Evolutionary conservation across 2,113 vertebrate genomes (phyloP).

Genomic region (Thamnaconus septentrionalis): DNA sequence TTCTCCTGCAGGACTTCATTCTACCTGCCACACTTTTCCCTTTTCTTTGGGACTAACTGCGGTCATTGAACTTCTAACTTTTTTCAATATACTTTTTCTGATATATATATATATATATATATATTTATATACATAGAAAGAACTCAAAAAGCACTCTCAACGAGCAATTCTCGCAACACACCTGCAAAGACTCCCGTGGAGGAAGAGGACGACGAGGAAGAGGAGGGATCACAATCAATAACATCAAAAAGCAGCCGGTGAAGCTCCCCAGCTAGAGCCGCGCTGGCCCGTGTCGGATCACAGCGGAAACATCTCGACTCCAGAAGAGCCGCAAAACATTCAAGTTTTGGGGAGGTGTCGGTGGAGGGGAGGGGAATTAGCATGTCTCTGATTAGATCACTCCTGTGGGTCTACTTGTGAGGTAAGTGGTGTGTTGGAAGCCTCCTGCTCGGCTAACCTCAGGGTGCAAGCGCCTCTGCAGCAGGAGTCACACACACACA

Average conservation of each 20-base stretch:
- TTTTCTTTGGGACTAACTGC: no score
- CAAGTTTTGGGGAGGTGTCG: conserved; percentile 24
- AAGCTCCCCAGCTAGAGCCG: no score
- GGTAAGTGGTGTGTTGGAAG: conserved; percentile 39
- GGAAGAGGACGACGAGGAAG: no score
- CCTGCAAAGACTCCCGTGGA: no score
- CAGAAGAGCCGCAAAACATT: conserved; percentile 29
- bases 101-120: no score
- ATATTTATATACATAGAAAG: no score
- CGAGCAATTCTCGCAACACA: neutral
- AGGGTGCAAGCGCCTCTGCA: conserved; percentile 28
- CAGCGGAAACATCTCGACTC: conserved; percentile 2
- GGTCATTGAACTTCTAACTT: no score
- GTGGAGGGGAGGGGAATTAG: conserved; percentile 35
- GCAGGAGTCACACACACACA: conserved; percentile 18
- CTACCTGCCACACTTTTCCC: neutral
- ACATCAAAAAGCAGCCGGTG: conserved; percentile 5
- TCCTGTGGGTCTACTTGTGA: conserved; percentile 52
- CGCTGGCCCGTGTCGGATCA: no score
- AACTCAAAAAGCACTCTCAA: neutral
- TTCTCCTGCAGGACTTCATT: conserved; percentile 26
- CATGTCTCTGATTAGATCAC: conserved; percentile 52
- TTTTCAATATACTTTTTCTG: no score
- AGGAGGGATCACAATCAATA: conserved; percentile 14
- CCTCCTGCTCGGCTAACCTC: conserved; percentile 38